Percentiles rank a stretch among this genome's conserved stretches.
Conservation (phyloP, 2,113 vertebrate species). For the Myotis davidii region DNA sequence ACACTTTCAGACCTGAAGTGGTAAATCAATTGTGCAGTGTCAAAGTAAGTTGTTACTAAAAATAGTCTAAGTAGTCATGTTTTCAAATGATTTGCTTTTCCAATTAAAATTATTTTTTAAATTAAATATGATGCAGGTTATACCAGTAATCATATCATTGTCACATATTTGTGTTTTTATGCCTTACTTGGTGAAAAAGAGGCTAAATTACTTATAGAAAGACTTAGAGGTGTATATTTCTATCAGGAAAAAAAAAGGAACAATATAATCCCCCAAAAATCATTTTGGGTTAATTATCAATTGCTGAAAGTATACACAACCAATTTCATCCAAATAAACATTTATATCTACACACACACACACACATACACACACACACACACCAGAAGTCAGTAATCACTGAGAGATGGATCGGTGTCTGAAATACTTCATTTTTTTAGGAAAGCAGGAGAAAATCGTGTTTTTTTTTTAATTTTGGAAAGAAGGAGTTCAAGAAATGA, state of each 20-base stretch:
- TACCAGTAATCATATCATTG: background rate
- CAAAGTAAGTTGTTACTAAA: background rate
- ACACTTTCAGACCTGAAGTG: background rate
- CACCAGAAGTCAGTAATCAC: background rate
- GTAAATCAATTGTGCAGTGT: background rate
- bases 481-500: slow-evolving; percentile 18
- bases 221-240: background rate
- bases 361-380: background rate
- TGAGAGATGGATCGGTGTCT: background rate
- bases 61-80: background rate
- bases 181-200: background rate
- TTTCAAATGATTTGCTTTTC: slow-evolving; percentile 25
- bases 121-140: background rate
- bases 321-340: background rate
- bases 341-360: background rate
- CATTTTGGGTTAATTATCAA: background rate
- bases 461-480: background rate
- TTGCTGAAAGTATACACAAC: background rate
- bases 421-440: background rate
- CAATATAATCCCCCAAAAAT: background rate
- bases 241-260: background rate
- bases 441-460: background rate
- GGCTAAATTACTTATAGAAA: background rate
- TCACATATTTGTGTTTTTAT: background rate
- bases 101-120: background rate